Percentiles rank a stretch among this genome's conserved stretches.
Evolutionary conservation across 1,140 invertebrate species (phyloP).

Genomic region (Papilio glaucus): DNA sequence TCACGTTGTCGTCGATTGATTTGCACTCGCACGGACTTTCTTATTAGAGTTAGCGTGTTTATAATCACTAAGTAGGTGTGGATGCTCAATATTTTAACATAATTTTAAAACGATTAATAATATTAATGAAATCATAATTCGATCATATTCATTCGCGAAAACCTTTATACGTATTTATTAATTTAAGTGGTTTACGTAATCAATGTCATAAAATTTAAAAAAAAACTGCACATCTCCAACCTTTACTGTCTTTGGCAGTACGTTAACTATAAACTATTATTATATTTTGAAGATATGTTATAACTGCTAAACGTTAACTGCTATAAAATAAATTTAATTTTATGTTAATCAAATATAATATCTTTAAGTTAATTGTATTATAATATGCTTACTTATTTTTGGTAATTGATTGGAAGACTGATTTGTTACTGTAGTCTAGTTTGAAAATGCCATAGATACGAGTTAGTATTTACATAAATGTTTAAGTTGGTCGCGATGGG

Average conservation of each 20-base stretch:
- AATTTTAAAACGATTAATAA: conserved; percentile 40
- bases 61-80: conserved; percentile 61
- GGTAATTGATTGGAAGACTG: conserved; percentile 80
- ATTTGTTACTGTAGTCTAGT: conserved; percentile 83
- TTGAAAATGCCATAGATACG: conserved; percentile 82
- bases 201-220: not conserved
- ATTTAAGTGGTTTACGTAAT: not conserved
- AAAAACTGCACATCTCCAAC: conserved; percentile 5
- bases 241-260: conserved; percentile 13
- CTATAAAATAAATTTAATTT: conserved; percentile 52
- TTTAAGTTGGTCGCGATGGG: conserved; percentile 65
- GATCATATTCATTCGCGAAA: conserved; percentile 40
- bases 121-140: conserved; percentile 37
- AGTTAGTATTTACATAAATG: conserved; percentile 69
- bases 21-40: conserved; percentile 75
- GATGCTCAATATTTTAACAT: conserved; percentile 74
- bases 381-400: conserved; percentile 69
- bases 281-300: conserved; percentile 43
- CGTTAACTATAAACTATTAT: conserved; percentile 42
- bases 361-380: conserved; percentile 65
- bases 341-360: conserved; percentile 60
- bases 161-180: conserved; percentile 30
- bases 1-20: conserved; percentile 63
- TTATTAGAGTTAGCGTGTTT: conserved; percentile 63
- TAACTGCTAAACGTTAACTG: conserved; percentile 54